Percentiles rank a stretch among this genome's conserved stretches.
Conservation (phyloP, 2,888 invertebrate species). For the Dolomedes plantarius region DNA sequence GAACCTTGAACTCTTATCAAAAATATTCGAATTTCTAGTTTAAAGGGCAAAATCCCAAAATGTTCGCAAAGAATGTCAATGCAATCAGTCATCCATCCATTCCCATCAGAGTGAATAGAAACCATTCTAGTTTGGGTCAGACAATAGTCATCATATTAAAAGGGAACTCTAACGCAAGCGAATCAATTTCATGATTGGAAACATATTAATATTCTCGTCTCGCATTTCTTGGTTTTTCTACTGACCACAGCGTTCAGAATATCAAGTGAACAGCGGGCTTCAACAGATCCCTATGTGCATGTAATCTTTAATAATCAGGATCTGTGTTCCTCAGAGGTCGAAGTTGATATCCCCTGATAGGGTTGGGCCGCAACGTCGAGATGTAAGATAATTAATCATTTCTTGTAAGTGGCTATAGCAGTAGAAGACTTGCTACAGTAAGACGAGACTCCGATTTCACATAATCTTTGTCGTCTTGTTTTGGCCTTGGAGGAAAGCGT, state of each 20-base stretch:
- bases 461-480: slow-evolving; percentile 57
- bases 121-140: not conserved
- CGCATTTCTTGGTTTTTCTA: slow-evolving; percentile 35
- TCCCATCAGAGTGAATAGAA: not conserved
- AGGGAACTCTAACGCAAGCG: not conserved
- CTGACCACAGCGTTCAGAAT: slow-evolving; percentile 18
- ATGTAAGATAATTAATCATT: slow-evolving; percentile 60
- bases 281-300: slow-evolving; percentile 15
- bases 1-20: too few species aligned
- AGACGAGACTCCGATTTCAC: slow-evolving; percentile 38
- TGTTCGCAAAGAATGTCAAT: too few species aligned
- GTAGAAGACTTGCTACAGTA: slow-evolving; percentile 40
- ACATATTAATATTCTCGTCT: slow-evolving; percentile 40
- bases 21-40: too few species aligned
- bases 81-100: not conserved
- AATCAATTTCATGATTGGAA: slow-evolving; percentile 24
- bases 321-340: slow-evolving; percentile 55
- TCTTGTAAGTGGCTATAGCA: slow-evolving; percentile 54
- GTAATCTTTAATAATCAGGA: slow-evolving; percentile 58
- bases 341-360: slow-evolving; percentile 56
- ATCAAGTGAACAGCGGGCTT: not conserved
- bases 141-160: slow-evolving; percentile 9
- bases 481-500: slow-evolving; percentile 42
- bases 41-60: too few species aligned
- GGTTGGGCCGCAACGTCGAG: slow-evolving; percentile 37